Conservation (phyloP, 2,888 invertebrate species). For the Aspidiotus destructor region DNA sequence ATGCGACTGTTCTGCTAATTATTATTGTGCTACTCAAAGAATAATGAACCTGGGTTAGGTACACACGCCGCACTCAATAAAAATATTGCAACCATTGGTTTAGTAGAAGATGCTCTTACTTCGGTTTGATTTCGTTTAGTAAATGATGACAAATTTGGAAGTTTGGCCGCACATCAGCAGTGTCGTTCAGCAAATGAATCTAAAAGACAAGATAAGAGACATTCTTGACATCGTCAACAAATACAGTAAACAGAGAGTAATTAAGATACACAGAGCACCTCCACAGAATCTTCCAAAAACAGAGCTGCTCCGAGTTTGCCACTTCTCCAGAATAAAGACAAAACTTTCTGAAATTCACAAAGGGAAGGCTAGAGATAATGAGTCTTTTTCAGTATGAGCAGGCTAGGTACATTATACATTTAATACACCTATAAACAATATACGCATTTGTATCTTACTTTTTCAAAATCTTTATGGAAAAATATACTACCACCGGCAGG, state of each 20-base stretch:
- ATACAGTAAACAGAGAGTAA: not conserved
- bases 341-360: constrained; percentile 45
- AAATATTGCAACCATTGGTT: not conserved
- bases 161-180: constrained; percentile 31
- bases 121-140: constrained; percentile 32
- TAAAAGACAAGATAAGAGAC: constrained; percentile 10
- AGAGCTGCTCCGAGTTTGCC: constrained; percentile 64
- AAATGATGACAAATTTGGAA: constrained; percentile 32
- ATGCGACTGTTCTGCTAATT: constrained; percentile 43
- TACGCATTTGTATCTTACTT: no score
- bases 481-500: no score
- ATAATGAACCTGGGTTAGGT: not conserved
- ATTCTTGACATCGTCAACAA: not conserved
- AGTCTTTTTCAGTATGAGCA: no score
- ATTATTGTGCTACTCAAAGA: constrained; percentile 35
- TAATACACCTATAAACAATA: no score
- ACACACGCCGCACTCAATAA: no score
- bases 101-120: constrained; percentile 6
- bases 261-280: constrained; percentile 44
- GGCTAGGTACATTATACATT: not conserved
- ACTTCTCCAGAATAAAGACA: constrained; percentile 55
- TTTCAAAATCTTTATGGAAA: no score
- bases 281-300: constrained; percentile 56
- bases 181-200: constrained; percentile 33
- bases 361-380: no score